These are phyloP conservation scores for Polymixis lichenea DNA, from an alignment of 2,888 invertebrate species.

Conservation along the genomic window DNA sequence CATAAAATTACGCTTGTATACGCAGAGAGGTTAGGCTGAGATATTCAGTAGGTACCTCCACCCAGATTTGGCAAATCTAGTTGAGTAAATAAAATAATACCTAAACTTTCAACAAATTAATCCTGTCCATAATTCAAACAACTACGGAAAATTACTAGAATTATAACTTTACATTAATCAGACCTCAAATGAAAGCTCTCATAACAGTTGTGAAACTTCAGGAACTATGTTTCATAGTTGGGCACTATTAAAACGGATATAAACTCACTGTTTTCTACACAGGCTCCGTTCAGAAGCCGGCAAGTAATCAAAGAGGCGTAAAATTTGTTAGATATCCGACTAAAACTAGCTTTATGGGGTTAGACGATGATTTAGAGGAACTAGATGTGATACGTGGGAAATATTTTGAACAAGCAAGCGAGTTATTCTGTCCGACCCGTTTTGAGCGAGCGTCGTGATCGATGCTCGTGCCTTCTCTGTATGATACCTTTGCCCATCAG, in stretches of 20 bases:
- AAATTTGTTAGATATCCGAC: conserved; percentile 83
- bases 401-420: background rate
- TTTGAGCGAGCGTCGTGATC: too few relatives aligned
- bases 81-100: background rate
- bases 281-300: conserved; percentile 59
- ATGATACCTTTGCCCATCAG: background rate
- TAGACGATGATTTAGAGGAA: conserved; percentile 53
- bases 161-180: conserved; percentile 40
- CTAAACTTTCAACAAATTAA: conserved; percentile 9
- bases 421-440: background rate
- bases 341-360: conserved; percentile 81
- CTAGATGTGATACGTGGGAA: conserved; percentile 66
- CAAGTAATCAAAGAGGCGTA: conserved; percentile 83
- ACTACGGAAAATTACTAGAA: conserved; percentile 17
- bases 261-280: conserved; percentile 60
- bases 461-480: too few relatives aligned
- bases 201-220: conserved; percentile 46
- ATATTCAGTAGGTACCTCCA: background rate
- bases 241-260: conserved; percentile 55
- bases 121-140: background rate
- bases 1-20: background rate
- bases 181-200: conserved; percentile 44
- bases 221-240: conserved; percentile 52
- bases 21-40: background rate
- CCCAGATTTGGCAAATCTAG: background rate